Evolutionary conservation across 2,797 vertebrate species (phyloP).

Genomic region (Hemitrygon akajei): DNA sequence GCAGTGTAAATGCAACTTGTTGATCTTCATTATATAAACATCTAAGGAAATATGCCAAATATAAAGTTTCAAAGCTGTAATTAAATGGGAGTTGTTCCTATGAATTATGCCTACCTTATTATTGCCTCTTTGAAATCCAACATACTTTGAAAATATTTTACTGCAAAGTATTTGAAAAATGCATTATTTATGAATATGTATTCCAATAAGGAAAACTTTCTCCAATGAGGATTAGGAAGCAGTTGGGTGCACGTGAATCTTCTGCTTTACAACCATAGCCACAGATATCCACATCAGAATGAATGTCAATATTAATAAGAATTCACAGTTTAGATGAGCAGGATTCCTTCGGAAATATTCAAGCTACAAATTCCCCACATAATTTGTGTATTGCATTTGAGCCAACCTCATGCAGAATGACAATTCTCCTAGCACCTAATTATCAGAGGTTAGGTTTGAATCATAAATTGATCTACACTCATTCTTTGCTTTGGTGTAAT

Average conservation of each 20-base stretch:
- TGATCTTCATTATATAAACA: not conserved
- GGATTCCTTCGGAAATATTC: not conserved
- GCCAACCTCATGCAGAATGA: not conserved
- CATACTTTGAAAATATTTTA: not conserved
- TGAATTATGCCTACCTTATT: not conserved
- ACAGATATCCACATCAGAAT: not conserved
- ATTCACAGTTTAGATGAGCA: not conserved
- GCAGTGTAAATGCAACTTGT: not conserved
- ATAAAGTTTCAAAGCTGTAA: not conserved
- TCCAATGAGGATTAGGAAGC: not conserved
- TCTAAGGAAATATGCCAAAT: not conserved
- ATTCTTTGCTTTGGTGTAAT: not conserved
- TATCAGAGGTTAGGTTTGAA: not conserved
- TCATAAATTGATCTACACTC: not conserved
- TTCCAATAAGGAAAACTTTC: not conserved
- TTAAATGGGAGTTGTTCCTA: not conserved
- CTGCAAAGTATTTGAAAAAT: not conserved
- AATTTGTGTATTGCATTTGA: not conserved
- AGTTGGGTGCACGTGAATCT: not conserved
- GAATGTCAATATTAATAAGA: not conserved
- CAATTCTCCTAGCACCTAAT: not conserved
- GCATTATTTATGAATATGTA: not conserved
- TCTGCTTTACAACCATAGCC: not conserved
- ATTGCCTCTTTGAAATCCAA: not conserved
- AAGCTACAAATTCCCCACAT: not conserved